Base-by-base conservation (phyloP, 2,888 invertebrate genomes). In the Embidobia sp. region DNA sequence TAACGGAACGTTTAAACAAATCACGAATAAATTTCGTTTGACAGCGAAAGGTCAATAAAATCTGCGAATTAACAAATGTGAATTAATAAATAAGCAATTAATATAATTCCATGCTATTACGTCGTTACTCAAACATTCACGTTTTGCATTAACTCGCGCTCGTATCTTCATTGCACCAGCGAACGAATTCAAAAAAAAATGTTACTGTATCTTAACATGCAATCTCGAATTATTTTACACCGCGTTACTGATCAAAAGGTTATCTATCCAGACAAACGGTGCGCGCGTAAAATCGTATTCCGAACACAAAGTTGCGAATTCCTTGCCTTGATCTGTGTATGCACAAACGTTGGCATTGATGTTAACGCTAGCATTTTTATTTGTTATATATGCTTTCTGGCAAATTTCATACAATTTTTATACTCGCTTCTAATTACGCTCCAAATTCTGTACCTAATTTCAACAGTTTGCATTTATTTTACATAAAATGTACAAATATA, bases 211-310 rank as follows among this genome's bases (percentile, higher is more conserved):
- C 64, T 40, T 16, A 49, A 35, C 33, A 19, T 40, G 26, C 11
- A 22, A 70, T 70, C 53, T 16, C 16, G 61, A 63, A 55, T 72
- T 72, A 53, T 31, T 72, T 61, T 70, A 31, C 53, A 19, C 35
- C 31, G 35, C 5, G 26, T 26, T 29, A 19, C 48, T 48, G 31
- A 51, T 48, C 49, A 37, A 48, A 63, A 55, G 35, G 15, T 46
- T 63, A 72, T 63, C 63, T 63, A 53, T 51, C 40, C 46, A 46
- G 42, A 49, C 46, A 37, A 44, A 53, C 51, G 18, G 46, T 22
- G 22, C 22, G 22, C 22, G 57, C 48, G 16, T 40, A 31, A 59
- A 67, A 33, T 48, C 18, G 8, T 8, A 3, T 8, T 49, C 48
- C 22, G 15, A 49, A 59, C 10, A 35, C 49, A 42, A 35, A 35